Base-by-base conservation (phyloP, 2,888 invertebrate species). In the Leptogaster cylindrica region DNA sequence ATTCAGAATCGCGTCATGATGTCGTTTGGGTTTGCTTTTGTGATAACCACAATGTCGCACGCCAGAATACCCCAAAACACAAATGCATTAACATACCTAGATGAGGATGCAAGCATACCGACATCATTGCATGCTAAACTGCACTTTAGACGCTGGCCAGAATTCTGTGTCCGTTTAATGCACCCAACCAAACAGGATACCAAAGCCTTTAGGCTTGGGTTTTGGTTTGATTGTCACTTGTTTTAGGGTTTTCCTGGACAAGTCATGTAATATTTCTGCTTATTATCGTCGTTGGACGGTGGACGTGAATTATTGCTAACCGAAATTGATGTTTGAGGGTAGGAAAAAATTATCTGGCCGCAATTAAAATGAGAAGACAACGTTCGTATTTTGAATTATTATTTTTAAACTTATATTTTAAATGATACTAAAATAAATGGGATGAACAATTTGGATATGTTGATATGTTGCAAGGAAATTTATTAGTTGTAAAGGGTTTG, bases 141-240 rank as follows among this genome's bases (percentile, higher is more conserved):
- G 61, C 65, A 68, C 50, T 61, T 65, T 23, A 28, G 58, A 68
- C 50, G 36, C 50, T 36, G 65, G 58, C 55, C 28, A 55, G 36
- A 31, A 27, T 20, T 28, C 33, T 41, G 39, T 64, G 46, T 65
- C 46, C 8, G 36, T 48, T 51, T 51, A 65, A 65, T 65, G 39
- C 65, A 51, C 33, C 20, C 65, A 41, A 58, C 48, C 50, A 55
- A 63, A 48, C 58, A 65, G 67, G 63, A 67, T 63, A 61, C 25
- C 65, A 68, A 68, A 63, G 64, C 66, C 66, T 66, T 55, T 28
- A 50, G 68, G 65, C 70, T 68, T 50, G 48, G 51, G 68, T 66
- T 69, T 69, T 70, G 64, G 66, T 70, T 63, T 71, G 69, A 68
- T 71, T 72, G 72, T 71, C 72, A 72, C 70, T 72, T 72, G 71